Evolutionary conservation across 2,888 invertebrate species (phyloP).

Genomic region (Cephus runcator): DNA sequence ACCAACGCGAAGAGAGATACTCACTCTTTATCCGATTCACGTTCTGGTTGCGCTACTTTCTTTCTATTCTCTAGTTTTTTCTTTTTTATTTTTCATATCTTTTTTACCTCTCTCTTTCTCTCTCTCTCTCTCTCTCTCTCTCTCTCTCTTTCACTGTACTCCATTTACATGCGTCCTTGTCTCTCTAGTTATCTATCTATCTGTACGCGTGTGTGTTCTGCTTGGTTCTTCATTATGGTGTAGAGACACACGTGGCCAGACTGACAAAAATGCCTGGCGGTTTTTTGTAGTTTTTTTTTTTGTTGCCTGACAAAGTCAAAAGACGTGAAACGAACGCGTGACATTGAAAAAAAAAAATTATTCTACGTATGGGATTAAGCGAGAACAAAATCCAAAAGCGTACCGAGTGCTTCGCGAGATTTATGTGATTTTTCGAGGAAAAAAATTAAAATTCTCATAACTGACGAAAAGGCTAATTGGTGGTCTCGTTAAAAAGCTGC

Average conservation of each 20-base stretch:
- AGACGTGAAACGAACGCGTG: neutral
- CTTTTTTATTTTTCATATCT: neutral
- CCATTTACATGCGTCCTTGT: neutral
- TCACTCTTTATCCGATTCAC: neutral
- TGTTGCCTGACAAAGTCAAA: neutral
- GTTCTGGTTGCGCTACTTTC: neutral
- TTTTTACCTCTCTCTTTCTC: neutral
- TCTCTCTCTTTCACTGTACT: neutral
- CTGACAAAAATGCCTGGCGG: constrained; percentile 49
- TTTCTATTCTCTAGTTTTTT: neutral
- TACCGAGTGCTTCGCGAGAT: neutral
- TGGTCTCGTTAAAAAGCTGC: neutral
- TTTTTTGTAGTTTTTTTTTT: neutral
- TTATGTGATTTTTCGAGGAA: neutral
- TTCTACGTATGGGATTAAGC: neutral
- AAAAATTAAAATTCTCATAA: neutral
- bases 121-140: neutral
- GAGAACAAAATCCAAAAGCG: neutral
- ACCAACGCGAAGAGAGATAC: constrained; percentile 19
- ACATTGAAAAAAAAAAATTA: neutral
- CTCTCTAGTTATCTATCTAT: neutral
- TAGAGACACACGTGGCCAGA: constrained; percentile 56
- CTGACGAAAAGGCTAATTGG: neutral
- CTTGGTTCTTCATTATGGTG: neutral
- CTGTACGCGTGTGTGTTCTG: neutral